phyloP scores from a whole-genome alignment of 92 coral and sea anemone genomes.

The Porites lobata region DNA sequence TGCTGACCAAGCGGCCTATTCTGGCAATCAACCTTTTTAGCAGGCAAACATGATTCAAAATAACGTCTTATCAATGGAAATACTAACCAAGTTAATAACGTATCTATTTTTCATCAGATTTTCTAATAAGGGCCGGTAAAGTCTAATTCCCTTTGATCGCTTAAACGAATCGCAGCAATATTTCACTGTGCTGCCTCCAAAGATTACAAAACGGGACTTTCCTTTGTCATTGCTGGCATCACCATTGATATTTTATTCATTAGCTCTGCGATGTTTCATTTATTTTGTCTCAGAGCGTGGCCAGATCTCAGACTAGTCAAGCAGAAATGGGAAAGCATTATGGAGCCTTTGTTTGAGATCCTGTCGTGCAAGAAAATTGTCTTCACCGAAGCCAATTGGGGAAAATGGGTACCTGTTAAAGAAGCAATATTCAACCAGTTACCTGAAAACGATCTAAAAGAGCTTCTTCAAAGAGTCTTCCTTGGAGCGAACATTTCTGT shows the following conservation, averaged over 20 bases:
- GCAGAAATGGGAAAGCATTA: conserved; percentile 43
- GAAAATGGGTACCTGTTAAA: conserved; percentile 70
- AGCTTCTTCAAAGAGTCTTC: conserved; percentile 27
- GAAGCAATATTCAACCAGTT: conserved; percentile 47
- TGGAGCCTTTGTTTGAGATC: conserved; percentile 43
- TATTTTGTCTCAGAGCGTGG: conserved; percentile 34
- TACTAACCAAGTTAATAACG: too few relatives aligned
- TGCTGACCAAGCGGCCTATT: too few relatives aligned
- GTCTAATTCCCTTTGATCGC: too few relatives aligned
- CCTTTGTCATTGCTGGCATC: too few relatives aligned
- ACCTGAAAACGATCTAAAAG: not conserved
- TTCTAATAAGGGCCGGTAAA: too few relatives aligned
- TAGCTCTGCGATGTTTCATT: not conserved
- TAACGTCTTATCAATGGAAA: too few relatives aligned
- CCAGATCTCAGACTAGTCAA: conserved; percentile 25
- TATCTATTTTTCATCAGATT: too few relatives aligned
- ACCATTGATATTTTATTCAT: not conserved
- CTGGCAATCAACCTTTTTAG: too few relatives aligned
- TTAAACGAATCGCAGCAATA: too few relatives aligned
- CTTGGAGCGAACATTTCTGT: conserved; percentile 28
- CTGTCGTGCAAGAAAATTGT: conserved; percentile 45
- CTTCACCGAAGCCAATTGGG: conserved; percentile 60
- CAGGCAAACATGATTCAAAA: too few relatives aligned
- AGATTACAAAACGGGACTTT: too few relatives aligned
- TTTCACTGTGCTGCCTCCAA: too few relatives aligned